These are phyloP conservation scores for Muscicapa striata DNA, from an alignment of 2,797 vertebrate species.

Conservation along the genomic window DNA sequence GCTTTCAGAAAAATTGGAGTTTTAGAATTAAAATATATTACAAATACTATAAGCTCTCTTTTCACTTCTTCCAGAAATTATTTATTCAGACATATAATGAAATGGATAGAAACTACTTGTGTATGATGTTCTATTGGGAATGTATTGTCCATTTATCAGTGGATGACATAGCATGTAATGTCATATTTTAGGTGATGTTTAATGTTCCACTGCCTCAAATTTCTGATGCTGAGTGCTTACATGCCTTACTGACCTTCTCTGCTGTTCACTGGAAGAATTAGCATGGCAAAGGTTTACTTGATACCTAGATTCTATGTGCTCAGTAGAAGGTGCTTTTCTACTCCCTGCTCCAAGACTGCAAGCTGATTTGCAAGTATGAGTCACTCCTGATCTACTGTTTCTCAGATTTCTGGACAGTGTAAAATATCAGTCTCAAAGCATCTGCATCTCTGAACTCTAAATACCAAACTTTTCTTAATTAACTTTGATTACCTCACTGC, in stretches of 20 bases:
- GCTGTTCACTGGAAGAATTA: not conserved
- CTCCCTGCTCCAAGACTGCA: not conserved
- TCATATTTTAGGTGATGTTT: conserved; percentile 19
- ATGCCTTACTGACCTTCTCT: not conserved
- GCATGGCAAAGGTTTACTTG: not conserved
- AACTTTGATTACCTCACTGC: conserved; percentile 37
- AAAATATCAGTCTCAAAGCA: conserved; percentile 37
- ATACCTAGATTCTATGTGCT: not conserved
- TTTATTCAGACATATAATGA: conserved; percentile 24
- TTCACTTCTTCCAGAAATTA: conserved; percentile 30
- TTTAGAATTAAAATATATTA: conserved; percentile 62
- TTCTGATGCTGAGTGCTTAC: not conserved
- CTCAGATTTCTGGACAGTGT: conserved; percentile 29
- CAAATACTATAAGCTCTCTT: conserved; percentile 3
- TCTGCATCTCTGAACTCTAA: conserved; percentile 38
- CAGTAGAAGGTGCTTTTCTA: not conserved
- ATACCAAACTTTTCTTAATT: conserved; percentile 62
- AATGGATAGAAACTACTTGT: conserved; percentile 9
- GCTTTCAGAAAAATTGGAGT: conserved; percentile 13
- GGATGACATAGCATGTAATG: not conserved
- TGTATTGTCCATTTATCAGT: not conserved
- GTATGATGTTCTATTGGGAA: not conserved
- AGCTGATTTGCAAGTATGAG: not conserved
- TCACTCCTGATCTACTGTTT: not conserved
- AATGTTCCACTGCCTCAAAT: not conserved